A percentile compares a stretch with the other conserved stretches of the same genome.
Evolutionary conservation across 2,888 invertebrate genomes (phyloP).

Genomic region (Eupithecia exiguata): DNA sequence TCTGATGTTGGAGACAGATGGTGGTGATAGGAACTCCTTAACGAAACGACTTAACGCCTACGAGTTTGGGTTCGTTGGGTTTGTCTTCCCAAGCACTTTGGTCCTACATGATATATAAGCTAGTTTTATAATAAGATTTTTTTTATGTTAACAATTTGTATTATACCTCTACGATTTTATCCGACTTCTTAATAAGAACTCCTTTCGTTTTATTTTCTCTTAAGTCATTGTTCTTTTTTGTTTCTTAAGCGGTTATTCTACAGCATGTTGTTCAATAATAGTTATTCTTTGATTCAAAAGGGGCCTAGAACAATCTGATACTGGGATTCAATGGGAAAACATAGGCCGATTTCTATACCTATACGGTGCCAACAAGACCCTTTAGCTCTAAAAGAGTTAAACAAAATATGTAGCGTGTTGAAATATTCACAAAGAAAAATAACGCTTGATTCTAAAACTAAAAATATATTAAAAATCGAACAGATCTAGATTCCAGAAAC

Average conservation of each 20-base stretch:
- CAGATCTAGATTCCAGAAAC: neutral
- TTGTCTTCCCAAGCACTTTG: too few species aligned
- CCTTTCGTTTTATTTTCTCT: neutral
- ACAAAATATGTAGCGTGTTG: neutral
- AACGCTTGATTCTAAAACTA: neutral
- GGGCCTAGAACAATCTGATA: neutral
- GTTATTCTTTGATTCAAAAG: neutral
- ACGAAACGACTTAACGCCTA: too few species aligned
- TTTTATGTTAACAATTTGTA: too few species aligned
- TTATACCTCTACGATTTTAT: too few species aligned
- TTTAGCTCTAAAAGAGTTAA: neutral
- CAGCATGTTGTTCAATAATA: neutral
- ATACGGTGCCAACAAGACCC: neutral
- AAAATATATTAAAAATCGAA: neutral
- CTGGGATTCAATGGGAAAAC: neutral
- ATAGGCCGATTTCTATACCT: neutral
- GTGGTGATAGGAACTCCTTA: too few species aligned
- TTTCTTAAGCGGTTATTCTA: neutral
- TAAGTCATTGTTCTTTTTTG: neutral
- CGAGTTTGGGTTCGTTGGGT: too few species aligned
- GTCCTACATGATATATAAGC: too few species aligned
- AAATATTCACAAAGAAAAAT: neutral
- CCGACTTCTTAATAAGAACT: neutral
- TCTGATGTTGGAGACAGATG: too few species aligned
- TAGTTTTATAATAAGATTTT: too few species aligned